Conservation (phyloP, 2,797 vertebrate genomes). For the Coregonus ussuriensis region DNA sequence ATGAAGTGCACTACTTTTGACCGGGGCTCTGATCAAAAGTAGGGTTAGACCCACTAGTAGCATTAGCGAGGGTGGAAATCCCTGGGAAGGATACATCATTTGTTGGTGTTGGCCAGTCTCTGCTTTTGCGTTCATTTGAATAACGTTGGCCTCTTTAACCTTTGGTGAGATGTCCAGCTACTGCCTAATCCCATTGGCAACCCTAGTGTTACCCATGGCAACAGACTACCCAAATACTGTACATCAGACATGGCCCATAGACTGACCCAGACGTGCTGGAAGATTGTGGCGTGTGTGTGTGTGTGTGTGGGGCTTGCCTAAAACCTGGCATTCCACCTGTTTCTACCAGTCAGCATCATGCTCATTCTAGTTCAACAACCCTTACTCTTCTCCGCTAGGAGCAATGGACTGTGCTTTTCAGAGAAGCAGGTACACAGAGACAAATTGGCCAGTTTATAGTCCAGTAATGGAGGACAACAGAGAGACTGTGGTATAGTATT, state of each 20-base stretch:
- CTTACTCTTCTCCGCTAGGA: neutral
- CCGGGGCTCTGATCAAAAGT: too few species aligned
- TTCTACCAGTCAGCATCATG: conserved; percentile 24
- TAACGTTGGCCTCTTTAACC: neutral
- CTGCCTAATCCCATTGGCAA: neutral
- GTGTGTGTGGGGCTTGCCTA: neutral
- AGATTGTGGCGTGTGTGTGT: neutral
- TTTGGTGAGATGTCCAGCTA: neutral
- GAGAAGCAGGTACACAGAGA: neutral
- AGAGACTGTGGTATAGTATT: neutral
- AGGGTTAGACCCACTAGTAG: too few species aligned
- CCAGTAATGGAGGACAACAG: neutral
- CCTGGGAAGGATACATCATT: neutral
- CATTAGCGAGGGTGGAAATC: too few species aligned
- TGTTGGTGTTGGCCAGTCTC: neutral
- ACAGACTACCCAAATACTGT: conserved; percentile 1
- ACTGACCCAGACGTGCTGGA: neutral
- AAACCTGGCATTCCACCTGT: conserved; percentile 3
- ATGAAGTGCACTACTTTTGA: too few species aligned
- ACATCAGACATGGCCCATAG: neutral
- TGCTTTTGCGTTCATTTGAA: neutral
- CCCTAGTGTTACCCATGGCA: neutral
- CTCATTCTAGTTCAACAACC: neutral
- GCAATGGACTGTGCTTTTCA: neutral
- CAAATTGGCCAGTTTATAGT: neutral